Percentiles rank a stretch among this genome's conserved stretches.
phyloP scores from a whole-genome alignment of 2,888 invertebrate species.

The Acanthosepion lycidas region DNA sequence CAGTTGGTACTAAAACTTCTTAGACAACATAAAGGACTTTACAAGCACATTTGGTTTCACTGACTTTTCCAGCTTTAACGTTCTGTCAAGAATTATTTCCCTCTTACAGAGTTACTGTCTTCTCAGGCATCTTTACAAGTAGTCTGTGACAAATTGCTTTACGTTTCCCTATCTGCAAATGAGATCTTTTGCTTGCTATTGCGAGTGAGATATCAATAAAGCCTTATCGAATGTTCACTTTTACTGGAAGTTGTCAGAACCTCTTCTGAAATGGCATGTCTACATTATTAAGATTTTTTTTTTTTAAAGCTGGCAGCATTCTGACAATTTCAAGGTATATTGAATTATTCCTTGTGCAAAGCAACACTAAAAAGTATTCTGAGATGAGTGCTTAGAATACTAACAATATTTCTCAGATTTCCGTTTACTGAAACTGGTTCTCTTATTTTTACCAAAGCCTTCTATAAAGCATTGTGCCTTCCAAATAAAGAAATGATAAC shows the following conservation, averaged over 20 bases:
- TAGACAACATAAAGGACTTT: not conserved
- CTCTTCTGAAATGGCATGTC: not conserved
- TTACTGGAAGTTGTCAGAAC: not conserved
- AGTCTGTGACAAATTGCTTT: slow-evolving; percentile 1
- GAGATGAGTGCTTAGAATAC: not conserved
- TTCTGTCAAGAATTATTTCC: not conserved
- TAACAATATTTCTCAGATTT: not conserved
- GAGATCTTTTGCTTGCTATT: not conserved
- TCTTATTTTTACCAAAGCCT: too few species aligned
- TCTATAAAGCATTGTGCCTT: too few species aligned
- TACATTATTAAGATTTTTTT: not conserved
- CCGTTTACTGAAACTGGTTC: too few species aligned
- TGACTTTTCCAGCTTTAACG: not conserved
- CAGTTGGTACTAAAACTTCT: not conserved
- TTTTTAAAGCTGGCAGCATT: not conserved
- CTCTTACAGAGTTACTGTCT: not conserved
- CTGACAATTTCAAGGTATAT: not conserved
- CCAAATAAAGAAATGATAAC: too few species aligned
- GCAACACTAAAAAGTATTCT: not conserved
- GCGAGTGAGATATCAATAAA: not conserved
- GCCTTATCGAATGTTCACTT: not conserved
- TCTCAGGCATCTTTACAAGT: not conserved
- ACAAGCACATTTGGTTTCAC: not conserved
- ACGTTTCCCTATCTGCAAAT: not conserved
- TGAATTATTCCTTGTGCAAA: not conserved